These are phyloP conservation scores for Drosophila kanapiae DNA, from an alignment of 1,140 invertebrate genomes.

Conservation along the genomic window DNA sequence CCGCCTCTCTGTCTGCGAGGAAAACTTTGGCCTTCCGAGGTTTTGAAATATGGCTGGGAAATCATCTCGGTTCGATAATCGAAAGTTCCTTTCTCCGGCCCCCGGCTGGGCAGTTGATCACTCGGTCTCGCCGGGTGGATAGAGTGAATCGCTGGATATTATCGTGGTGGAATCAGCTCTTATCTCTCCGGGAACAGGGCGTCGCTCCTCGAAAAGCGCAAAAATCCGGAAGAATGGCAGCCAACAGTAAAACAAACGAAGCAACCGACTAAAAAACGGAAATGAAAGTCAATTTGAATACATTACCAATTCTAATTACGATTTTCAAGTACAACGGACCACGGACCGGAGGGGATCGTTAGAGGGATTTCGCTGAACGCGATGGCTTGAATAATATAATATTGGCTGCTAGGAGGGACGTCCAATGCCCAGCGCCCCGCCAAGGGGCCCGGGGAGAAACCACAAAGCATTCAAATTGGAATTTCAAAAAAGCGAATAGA, in stretches of 20 bases:
- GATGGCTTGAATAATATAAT: slow-evolving; percentile 81
- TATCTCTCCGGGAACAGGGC: slow-evolving; percentile 29
- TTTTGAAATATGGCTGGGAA: slow-evolving; percentile 74
- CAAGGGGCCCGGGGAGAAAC: slow-evolving; percentile 25
- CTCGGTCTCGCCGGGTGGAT: slow-evolving; percentile 14
- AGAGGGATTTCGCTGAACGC: slow-evolving; percentile 54
- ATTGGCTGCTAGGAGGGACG: slow-evolving; percentile 57
- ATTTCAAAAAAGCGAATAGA: slow-evolving; percentile 77
- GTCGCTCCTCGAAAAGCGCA: slow-evolving; percentile 43
- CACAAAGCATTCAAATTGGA: slow-evolving; percentile 82
- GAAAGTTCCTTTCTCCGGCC: slow-evolving; percentile 40
- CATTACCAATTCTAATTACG: slow-evolving; percentile 85
- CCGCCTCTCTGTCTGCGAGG: slow-evolving; percentile 30
- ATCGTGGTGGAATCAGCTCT: slow-evolving; percentile 31
- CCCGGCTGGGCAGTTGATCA: slow-evolving; percentile 51
- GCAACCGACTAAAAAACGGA: slow-evolving; percentile 51
- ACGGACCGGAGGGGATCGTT: slow-evolving; percentile 22
- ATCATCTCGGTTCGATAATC: slow-evolving; percentile 54
- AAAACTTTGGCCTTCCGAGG: slow-evolving; percentile 54
- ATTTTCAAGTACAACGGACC: slow-evolving; percentile 78
- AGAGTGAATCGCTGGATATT: slow-evolving; percentile 6
- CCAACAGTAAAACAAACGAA: slow-evolving; percentile 54
- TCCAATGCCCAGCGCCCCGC: no score
- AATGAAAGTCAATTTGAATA: slow-evolving; percentile 85
- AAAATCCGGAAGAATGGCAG: slow-evolving; percentile 59